phyloP scores from a whole-genome alignment of 2,113 vertebrate species.

The Nycticryphes semicollaris region DNA sequence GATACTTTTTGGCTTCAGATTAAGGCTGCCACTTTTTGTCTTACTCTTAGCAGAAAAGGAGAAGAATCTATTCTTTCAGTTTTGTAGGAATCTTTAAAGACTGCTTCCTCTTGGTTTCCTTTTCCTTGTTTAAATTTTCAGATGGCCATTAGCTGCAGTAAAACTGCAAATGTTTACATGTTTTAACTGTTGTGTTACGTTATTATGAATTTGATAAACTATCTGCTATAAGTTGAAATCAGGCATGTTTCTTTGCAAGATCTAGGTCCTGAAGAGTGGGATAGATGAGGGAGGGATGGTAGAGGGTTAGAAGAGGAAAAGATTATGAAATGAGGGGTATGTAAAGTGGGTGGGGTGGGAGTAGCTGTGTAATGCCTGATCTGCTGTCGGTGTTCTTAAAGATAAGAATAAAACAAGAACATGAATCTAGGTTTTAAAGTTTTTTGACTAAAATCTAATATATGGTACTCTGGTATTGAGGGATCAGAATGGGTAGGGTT shows the following conservation, averaged over 20 bases:
- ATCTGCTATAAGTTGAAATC: background rate
- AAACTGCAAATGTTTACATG: background rate
- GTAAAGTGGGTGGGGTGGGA: background rate
- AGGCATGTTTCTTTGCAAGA: background rate
- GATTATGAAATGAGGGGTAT: background rate
- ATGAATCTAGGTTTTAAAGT: background rate
- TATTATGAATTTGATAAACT: background rate
- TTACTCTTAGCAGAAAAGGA: background rate
- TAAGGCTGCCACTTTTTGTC: background rate
- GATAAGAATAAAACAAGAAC: slow-evolving; percentile 26
- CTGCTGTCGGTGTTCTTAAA: background rate
- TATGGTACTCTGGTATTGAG: background rate
- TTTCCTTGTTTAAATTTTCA: background rate
- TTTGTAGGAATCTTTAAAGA: background rate
- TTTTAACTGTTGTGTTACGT: background rate
- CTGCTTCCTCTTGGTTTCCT: background rate
- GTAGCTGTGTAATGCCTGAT: background rate
- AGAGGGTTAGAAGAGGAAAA: background rate
- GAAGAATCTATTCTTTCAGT: background rate
- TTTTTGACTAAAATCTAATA: background rate
- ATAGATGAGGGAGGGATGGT: background rate
- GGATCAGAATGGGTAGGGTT: slow-evolving; percentile 47
- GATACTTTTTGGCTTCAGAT: background rate
- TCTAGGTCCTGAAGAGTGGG: background rate
- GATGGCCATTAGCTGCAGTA: background rate